Evolutionary conservation across 2,113 vertebrate species (phyloP), one percentile per base, ranked within the genome.

Genomic region (Boulengeromyrus knoepffleri): DNA sequence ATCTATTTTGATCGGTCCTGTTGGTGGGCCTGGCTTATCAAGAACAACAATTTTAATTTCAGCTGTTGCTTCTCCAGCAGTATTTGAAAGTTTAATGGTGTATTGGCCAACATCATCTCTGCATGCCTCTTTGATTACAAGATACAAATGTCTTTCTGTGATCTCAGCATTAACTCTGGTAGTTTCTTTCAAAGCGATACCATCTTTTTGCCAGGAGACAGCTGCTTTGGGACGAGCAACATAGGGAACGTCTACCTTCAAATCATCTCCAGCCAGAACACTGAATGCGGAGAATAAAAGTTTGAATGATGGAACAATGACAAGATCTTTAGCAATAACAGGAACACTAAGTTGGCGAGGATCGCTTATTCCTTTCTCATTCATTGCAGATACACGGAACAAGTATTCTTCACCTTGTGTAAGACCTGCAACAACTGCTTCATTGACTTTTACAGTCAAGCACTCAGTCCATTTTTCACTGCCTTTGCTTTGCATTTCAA

Each of bases 281-380:
- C 97, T 99, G 94, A 97, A 99, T 86, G 98, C 99, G 52, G 94
- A 97, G 92, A 98, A 99, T 5, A 97, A 88, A 47, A 97, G 92
- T 95, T 99, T 99, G 94, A 99, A 99, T 52, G 96, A 95, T 93
- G 99, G 99, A 85, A 95, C 93, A 91, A 99, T 99, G 6, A 99
- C 93, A 92, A 99, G 96, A 91, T 99, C 99, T 93, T 98, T 99
- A 90, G 98, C 98, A 90, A 98, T 94, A 13, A 99, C 98, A 74
- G 99, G 98, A 47, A 98, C 92, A 89, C 94, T 97, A 70, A 99
- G 96, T 91, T 97, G 93, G 88, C 99, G 97, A 89, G 99, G 98
- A 94, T 99, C 98, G 92, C 99, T 99, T 86, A 96, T 95, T 91
- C 99, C 99, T 94, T 99, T 99, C 93, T 99, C 99, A 93, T 99